A percentile compares a stretch with the other conserved stretches of the same genome.
Evolutionary conservation across 2,797 vertebrate genomes (phyloP).

Genomic region (Enteromius fasciolatus): DNA sequence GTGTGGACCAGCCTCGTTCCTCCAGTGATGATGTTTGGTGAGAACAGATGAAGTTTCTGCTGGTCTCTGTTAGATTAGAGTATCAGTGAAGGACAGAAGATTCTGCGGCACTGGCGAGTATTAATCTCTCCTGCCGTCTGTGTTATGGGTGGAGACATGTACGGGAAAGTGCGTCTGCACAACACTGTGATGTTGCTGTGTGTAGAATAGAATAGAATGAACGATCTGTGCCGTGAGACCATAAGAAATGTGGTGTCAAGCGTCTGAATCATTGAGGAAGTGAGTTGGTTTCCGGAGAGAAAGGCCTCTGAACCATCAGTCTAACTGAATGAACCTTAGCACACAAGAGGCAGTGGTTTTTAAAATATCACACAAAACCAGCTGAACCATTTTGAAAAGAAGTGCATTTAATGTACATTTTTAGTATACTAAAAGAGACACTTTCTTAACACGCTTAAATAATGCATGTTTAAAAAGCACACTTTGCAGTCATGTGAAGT

Average conservation of each 20-base stretch:
- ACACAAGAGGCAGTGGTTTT: background rate
- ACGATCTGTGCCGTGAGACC: background rate
- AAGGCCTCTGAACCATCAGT: background rate
- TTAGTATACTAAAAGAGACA: background rate
- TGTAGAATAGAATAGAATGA: background rate
- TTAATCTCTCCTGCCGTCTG: background rate
- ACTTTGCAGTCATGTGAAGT: background rate
- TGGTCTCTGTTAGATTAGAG: background rate
- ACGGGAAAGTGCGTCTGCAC: background rate
- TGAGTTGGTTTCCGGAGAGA: background rate
- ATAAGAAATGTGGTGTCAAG: background rate
- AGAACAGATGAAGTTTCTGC: background rate
- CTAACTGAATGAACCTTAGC: background rate
- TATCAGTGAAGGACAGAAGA: conserved; percentile 9
- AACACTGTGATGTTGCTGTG: background rate
- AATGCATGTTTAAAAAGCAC: background rate
- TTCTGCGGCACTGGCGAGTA: background rate
- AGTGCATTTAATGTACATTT: background rate
- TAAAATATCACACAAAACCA: background rate
- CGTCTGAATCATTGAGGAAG: background rate
- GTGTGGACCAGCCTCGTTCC: background rate
- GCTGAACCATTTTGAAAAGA: background rate
- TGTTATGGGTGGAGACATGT: background rate
- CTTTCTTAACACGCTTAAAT: background rate
- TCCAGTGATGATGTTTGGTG: background rate